These are phyloP conservation scores for Heliconius ethilla DNA, from an alignment of 2,888 invertebrate species.

Conservation along the genomic window DNA sequence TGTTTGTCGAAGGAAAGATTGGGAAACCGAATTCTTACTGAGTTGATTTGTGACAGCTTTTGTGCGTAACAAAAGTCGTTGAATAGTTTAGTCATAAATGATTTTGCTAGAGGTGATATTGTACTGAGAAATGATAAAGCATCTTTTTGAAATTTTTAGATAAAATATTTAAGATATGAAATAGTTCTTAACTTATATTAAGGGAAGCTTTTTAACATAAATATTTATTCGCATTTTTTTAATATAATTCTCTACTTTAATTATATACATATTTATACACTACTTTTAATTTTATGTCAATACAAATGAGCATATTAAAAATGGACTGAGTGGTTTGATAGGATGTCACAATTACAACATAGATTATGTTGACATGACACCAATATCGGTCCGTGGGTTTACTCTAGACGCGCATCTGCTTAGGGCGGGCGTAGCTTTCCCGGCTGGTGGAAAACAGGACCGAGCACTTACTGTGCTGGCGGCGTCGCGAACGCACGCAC, in stretches of 20 bases:
- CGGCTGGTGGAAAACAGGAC: constrained; percentile 59
- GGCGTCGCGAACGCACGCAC: constrained; percentile 62
- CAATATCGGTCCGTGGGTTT: constrained; percentile 18
- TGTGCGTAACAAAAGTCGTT: constrained; percentile 1
- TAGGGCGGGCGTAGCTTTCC: constrained; percentile 69
- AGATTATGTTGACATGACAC: constrained; percentile 32
- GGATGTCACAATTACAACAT: constrained; percentile 17
- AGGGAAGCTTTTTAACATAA: neutral
- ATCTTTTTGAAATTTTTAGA: neutral
- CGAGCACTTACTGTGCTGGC: constrained; percentile 54
- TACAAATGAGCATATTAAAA: neutral
- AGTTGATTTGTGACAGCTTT: constrained; percentile 20
- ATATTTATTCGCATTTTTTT: neutral
- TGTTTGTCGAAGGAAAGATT: constrained; percentile 18
- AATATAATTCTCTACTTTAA: too few relatives aligned
- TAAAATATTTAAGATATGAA: neutral
- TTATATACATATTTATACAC: neutral
- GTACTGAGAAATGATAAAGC: neutral
- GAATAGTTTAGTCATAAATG: constrained; percentile 15
- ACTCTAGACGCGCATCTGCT: constrained; percentile 39
- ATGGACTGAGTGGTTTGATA: neutral
- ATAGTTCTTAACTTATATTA: neutral
- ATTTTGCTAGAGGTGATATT: neutral
- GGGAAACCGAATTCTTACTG: constrained; percentile 11
- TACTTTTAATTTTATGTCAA: neutral